Percentiles rank a stretch among this genome's conserved stretches.
phyloP scores from a whole-genome alignment of 2,113 vertebrate species.

The Anhinga anhinga region DNA sequence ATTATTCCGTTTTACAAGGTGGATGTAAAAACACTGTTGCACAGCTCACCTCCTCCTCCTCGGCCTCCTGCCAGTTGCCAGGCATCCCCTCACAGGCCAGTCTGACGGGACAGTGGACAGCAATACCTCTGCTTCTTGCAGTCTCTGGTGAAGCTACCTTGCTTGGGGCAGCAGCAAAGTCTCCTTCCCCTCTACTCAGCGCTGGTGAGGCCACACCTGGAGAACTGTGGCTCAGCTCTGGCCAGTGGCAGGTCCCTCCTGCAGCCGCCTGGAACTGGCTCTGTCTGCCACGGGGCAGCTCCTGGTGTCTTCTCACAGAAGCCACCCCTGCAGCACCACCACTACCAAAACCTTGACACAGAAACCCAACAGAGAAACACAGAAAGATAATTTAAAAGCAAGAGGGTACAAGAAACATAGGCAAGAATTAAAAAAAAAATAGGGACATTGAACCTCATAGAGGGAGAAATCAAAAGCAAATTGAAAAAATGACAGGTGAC shows the following conservation, averaged over 20 bases:
- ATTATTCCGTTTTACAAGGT: not conserved
- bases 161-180: not conserved
- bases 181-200: not conserved
- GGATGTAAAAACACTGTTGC: not conserved
- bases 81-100: too few species aligned
- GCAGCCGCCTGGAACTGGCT: not conserved
- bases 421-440: not conserved
- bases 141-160: not conserved
- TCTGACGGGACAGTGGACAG: not conserved
- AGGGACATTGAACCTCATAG: not conserved
- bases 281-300: fast-evolving
- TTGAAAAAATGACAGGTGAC: not conserved
- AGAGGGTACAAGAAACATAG: not conserved
- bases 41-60: not conserved
- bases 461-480: not conserved
- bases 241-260: not conserved
- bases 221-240: not conserved
- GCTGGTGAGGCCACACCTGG: not conserved
- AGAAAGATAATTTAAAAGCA: not conserved
- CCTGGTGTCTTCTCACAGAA: not conserved
- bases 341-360: not conserved
- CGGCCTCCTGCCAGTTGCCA: not conserved
- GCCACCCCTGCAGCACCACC: not conserved
- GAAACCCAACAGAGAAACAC: not conserved
- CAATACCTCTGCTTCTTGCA: not conserved